These are phyloP conservation scores for Melanostigma gelatinosum DNA, from an alignment of 2,113 vertebrate species.

Conservation along the genomic window DNA sequence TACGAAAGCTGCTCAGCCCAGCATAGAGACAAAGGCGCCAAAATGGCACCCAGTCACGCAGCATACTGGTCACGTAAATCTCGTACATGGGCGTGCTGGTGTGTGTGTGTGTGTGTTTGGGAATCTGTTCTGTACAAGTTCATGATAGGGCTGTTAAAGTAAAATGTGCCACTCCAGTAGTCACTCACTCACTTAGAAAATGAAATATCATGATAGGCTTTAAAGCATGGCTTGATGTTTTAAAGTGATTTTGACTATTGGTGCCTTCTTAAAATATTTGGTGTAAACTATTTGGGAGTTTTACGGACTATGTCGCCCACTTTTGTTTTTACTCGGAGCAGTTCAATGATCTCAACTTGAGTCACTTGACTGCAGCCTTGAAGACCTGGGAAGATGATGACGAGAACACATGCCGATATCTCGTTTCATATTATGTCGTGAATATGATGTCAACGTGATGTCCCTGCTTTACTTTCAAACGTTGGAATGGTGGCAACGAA, in stretches of 20 bases:
- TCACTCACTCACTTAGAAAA: conserved; percentile 2
- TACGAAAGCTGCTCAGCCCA: conserved; percentile 78
- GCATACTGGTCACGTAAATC: conserved; percentile 67
- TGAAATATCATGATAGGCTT: background rate
- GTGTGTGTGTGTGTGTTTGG: conserved; percentile 51
- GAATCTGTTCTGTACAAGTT: conserved; percentile 72
- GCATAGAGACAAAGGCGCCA: conserved; percentile 84
- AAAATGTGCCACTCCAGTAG: conserved; percentile 15
- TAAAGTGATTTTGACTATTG: background rate
- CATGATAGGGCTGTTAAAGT: conserved; percentile 61
- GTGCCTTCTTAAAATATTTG: background rate
- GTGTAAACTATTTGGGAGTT: background rate
- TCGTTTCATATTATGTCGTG: conserved; percentile 30
- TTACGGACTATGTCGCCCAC: background rate
- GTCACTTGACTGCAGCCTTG: conserved; percentile 6
- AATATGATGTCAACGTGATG: conserved; percentile 28
- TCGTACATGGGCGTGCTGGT: conserved; percentile 53
- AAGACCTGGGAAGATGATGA: conserved; percentile 8
- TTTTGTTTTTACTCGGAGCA: background rate
- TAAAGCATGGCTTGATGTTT: background rate
- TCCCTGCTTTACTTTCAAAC: conserved; percentile 23
- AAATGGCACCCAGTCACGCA: conserved; percentile 75
- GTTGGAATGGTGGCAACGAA: background rate
- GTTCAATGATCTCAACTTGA: conserved; percentile 19
- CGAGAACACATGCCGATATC: conserved; percentile 29